phyloP scores from a whole-genome alignment of 1,140 invertebrate genomes.

The Drosophila sulfurigaster region DNA sequence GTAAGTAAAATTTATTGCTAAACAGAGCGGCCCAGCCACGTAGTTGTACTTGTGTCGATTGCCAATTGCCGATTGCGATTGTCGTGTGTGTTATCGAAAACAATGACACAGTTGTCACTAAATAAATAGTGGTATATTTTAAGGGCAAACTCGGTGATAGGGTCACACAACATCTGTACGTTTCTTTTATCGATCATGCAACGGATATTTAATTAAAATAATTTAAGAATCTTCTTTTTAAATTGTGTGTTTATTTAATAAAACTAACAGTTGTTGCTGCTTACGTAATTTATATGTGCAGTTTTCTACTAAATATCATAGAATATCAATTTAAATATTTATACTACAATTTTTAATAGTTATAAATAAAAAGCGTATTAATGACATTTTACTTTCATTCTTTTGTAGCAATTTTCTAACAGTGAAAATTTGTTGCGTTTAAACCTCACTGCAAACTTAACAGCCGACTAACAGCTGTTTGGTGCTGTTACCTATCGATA shows the following conservation, averaged over 20 bases:
- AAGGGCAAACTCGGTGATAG: background rate
- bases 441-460: background rate
- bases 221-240: no score
- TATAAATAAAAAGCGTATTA: no score
- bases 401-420: no score
- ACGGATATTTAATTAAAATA: background rate
- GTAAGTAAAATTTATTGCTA: constrained; percentile 33
- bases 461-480: constrained; percentile 13
- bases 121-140: constrained; percentile 6
- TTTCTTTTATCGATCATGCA: background rate
- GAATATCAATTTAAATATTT: no score
- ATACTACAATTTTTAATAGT: no score
- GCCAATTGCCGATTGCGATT: constrained; percentile 35
- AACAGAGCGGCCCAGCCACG: constrained; percentile 66
- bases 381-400: no score
- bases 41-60: constrained; percentile 63
- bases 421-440: background rate
- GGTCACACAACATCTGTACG: constrained; percentile 3
- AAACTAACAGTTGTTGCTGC: no score
- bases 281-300: no score
- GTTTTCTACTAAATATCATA: no score
- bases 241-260: no score
- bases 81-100: constrained; percentile 32
- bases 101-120: background rate
- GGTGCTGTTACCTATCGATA: background rate